phyloP scores from a whole-genome alignment of 2,888 invertebrate genomes.

The Andrena minutula region DNA sequence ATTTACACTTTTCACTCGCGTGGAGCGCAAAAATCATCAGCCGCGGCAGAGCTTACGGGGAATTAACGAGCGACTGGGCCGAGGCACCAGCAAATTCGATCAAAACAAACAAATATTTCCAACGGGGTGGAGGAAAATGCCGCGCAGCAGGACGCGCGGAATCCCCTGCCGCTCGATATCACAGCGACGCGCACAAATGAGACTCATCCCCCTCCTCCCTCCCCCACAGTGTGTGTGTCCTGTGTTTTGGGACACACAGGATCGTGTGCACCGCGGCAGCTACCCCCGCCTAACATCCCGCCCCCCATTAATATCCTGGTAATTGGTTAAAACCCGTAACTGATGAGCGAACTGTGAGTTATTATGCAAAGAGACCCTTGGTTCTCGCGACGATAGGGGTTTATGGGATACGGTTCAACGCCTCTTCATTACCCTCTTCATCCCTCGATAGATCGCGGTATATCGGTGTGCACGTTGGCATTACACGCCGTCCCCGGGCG shows the following conservation, averaged over 20 bases:
- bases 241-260: conserved; percentile 57
- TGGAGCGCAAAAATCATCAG: not conserved
- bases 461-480: conserved; percentile 64
- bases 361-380: conserved; percentile 81
- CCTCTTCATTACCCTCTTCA: conserved; percentile 84
- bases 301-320: conserved; percentile 78
- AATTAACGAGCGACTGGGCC: not conserved
- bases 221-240: conserved; percentile 11
- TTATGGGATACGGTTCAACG: conserved; percentile 84
- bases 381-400: conserved; percentile 78
- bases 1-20: not conserved
- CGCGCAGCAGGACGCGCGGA: conserved; percentile 51
- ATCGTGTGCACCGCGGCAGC: not conserved
- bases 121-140: conserved; percentile 9
- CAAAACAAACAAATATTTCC: conserved; percentile 52
- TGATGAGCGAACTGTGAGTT: conserved; percentile 83
- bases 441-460: conserved; percentile 65
- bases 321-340: conserved; percentile 85
- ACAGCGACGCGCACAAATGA: conserved; percentile 47
- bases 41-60: not conserved
- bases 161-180: conserved; percentile 57
- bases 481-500: conserved; percentile 61
- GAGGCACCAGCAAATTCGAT: conserved; percentile 20
- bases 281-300: not conserved
- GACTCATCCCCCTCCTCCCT: conserved; percentile 40